Conservation (phyloP, 2,113 vertebrate genomes). For the Mustelus asterias region DNA sequence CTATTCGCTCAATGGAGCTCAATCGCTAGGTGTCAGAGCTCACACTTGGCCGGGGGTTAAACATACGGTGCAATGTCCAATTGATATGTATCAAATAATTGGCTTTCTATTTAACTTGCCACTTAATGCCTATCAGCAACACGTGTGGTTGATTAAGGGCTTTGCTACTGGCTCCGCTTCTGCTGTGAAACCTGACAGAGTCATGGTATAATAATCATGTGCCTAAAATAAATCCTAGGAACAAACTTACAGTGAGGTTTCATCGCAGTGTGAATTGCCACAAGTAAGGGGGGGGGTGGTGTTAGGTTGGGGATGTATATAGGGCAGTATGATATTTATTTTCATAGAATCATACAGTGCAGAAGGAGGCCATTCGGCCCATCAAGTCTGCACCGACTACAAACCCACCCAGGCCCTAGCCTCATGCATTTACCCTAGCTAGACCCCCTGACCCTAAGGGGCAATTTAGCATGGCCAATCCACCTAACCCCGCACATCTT, state of each 20-base stretch:
- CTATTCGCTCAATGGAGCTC: background rate
- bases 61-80: background rate
- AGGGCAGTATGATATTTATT: background rate
- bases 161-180: background rate
- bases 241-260: background rate
- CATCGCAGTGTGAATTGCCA: background rate
- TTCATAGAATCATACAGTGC: too few relatives aligned
- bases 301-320: background rate
- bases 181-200: background rate
- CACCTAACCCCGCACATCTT: too few relatives aligned
- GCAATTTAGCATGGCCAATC: too few relatives aligned
- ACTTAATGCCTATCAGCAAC: constrained; percentile 8
- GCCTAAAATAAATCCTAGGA: background rate
- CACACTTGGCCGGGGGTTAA: background rate
- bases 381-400: too few relatives aligned
- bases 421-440: too few relatives aligned
- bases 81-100: background rate
- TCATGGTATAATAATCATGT: background rate
- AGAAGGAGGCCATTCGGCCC: too few relatives aligned
- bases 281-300: background rate
- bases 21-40: background rate
- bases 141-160: background rate
- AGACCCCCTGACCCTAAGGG: too few relatives aligned
- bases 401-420: too few relatives aligned
- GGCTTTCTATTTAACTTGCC: background rate